These are phyloP conservation scores for Eriocheir sinensis DNA, from an alignment of 1,140 invertebrate genomes.

Conservation along the genomic window DNA sequence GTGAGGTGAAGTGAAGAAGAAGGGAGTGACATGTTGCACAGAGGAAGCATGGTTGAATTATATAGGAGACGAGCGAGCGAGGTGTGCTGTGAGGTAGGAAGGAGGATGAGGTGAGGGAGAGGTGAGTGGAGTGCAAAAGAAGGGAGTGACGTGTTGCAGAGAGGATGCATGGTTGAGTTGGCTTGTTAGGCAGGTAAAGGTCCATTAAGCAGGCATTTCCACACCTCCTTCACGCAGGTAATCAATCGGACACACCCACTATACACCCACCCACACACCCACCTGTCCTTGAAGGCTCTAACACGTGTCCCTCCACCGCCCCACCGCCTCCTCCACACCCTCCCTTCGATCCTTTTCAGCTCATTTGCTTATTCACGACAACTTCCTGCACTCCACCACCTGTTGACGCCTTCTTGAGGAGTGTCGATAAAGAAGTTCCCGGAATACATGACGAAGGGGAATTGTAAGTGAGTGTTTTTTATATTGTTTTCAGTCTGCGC, in stretches of 20 bases:
- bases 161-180: background rate
- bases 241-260: background rate
- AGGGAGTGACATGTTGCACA: too few species aligned
- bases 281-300: background rate
- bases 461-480: too few species aligned
- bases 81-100: background rate
- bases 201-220: background rate
- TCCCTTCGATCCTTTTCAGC: background rate
- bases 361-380: background rate
- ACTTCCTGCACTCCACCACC: conserved; percentile 7
- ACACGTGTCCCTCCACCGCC: background rate
- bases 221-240: background rate
- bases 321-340: background rate
- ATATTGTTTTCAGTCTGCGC: too few species aligned
- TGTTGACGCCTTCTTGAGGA: too few species aligned
- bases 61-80: background rate
- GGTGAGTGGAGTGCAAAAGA: background rate
- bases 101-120: background rate
- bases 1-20: background rate
- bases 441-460: too few species aligned
- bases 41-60: too few species aligned
- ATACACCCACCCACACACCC: background rate
- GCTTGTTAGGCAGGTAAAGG: background rate
- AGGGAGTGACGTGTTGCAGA: too few species aligned
- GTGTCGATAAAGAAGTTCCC: too few species aligned